Evolutionary conservation across 2,888 invertebrate genomes (phyloP).

Genomic region (Masnerella sp.): DNA sequence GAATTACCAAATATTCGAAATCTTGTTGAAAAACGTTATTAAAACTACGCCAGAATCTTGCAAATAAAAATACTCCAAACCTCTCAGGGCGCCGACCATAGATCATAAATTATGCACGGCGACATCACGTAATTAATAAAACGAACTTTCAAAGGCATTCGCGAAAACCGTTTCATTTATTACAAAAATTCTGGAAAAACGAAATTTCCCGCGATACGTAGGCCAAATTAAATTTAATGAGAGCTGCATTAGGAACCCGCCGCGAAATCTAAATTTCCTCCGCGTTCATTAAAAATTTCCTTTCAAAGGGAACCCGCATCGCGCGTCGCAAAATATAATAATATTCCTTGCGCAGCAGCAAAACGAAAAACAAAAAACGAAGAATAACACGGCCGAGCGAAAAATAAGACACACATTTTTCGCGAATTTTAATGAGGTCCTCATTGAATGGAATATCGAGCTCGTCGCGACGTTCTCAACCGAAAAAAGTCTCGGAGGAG

Average conservation of each 20-base stretch:
- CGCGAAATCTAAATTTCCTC: slow-evolving; percentile 12
- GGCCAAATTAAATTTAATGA: slow-evolving; percentile 41
- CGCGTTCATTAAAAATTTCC: slow-evolving; percentile 38
- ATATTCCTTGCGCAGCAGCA: too few species aligned
- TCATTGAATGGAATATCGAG: slow-evolving; percentile 24
- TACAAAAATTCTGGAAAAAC: background rate
- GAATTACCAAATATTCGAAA: too few species aligned
- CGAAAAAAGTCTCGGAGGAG: background rate
- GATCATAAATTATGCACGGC: background rate
- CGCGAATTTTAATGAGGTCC: slow-evolving; percentile 34
- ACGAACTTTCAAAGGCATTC: background rate
- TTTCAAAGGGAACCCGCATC: background rate
- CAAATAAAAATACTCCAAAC: too few species aligned
- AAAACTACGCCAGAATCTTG: too few species aligned
- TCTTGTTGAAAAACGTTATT: too few species aligned
- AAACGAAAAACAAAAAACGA: too few species aligned
- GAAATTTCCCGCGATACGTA: slow-evolving; percentile 1
- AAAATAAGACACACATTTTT: background rate
- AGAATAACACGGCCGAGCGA: background rate
- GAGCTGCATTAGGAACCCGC: slow-evolving; percentile 15
- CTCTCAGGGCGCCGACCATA: too few species aligned
- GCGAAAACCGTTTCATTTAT: too few species aligned
- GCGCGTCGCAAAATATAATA: slow-evolving; percentile 10
- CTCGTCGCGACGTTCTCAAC: slow-evolving; percentile 4
- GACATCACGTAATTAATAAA: background rate